Evolutionary conservation across 2,113 vertebrate genomes (phyloP), one percentile per base, ranked within the genome.

Genomic region (Kryptolebias marmoratus): DNA sequence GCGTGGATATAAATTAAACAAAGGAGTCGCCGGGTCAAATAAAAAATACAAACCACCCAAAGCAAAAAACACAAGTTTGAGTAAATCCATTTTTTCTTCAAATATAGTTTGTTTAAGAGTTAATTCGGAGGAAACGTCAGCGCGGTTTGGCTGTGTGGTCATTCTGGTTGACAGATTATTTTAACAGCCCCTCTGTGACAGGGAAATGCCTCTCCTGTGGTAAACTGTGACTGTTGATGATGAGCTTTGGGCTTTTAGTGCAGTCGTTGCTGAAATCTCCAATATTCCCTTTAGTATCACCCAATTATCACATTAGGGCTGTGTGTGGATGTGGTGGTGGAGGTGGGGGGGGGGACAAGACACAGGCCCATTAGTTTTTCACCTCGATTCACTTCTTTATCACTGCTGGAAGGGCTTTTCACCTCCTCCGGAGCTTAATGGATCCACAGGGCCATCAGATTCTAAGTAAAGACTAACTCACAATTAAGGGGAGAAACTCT

Each of bases 271-370:
- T 85, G 77, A 79, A 80, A 54, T 67, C 93, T 92, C 87, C 79
- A 90, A 90, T 91, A 94, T 89, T 70, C 90, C 89, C 93, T 89
- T 90, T 79, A 88, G 93, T 93, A 89, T 93, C 91, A 94, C 94
- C 94, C 90, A 94, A 91, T 94, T 94, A 95, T 95, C 94, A 94
- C 91, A 94, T 93, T 92, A 94, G 94, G 93, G 93, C 90, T 90
- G 91, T 89, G 54, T 31, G 92, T 93, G 93, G 91, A 93, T 88
- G 5, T 93, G 91, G 93, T 88, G 22, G 22, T 22, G 22, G 22
- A 22, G 22, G 22, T 22, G 22, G 22, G 22, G 22, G 22, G 94
- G 81, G 90, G 89, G 68, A 82, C 72, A 74, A 71, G 70, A 92
- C 82, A 83, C 83, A 89, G 89, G 94, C 93, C 93, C 94, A 95